Evolutionary conservation across 92 coral and sea anemone genomes (phyloP), one percentile per base, ranked within the genome.

Genomic region (Actinernus sp.): DNA sequence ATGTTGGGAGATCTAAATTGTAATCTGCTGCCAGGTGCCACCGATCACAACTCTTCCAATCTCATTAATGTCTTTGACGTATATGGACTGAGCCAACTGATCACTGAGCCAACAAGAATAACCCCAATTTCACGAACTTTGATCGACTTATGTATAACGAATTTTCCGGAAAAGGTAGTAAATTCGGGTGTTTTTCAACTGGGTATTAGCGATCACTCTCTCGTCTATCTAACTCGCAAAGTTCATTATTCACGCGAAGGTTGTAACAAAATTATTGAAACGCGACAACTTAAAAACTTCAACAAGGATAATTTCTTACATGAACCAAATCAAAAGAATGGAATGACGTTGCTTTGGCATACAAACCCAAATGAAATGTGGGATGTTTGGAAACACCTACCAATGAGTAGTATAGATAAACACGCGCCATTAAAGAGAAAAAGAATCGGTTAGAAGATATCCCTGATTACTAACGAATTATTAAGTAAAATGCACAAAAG

Each of bases 41-140:
- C 37, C 43, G 56, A 59, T 39, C 31, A 23, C 69, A 54, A 68
- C 57, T 49, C 75, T 26, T 26, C 55, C 47, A 62, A 76, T 8
- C 83, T 88, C 4, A 28, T 52, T 19, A 76, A 83, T 38, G 83
- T 78, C 32, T 58, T 78, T 55, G 82, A 77, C 38, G 67, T 78
- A 8, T 78, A 77, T 49, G 83, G 86, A 12, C 62, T 88, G 71
- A 55, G 28, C 26, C 87, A 83, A 20, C 54, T 88, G 33, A 82
- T 83, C 44, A 66, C 71, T 25, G 73, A 83, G 56, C 95, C 95
- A 29, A 88, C 90, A 14, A 49, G 83, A 77, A 69, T 83, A 13
- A 83, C 87, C 43, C 76, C 46, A 18, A 69, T 26, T 13, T 88
- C 90, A 14, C 64, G 50, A 50, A 71, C 83, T 31, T 52, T 88